phyloP scores from a whole-genome alignment of 2,797 vertebrate species.

The Sebastes oblongus region DNA sequence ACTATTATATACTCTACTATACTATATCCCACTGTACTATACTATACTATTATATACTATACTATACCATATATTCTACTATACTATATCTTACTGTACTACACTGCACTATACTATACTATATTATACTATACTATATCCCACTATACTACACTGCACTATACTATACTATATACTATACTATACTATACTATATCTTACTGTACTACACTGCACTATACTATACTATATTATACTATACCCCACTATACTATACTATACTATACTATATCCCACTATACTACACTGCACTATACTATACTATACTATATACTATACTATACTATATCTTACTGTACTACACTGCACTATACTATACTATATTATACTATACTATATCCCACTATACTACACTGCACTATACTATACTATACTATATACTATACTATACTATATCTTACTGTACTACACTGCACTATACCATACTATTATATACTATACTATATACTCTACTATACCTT shows the following conservation, averaged over 20 bases:
- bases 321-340: rapidly evolving
- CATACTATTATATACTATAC: neutral
- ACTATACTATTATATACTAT: neutral
- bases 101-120: neutral
- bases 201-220: neutral
- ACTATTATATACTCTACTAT: neutral
- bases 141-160: neutral
- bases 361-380: too few species aligned
- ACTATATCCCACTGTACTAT: neutral
- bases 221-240: neutral
- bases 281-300: neutral
- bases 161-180: too few species aligned
- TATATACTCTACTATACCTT: neutral
- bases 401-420: neutral
- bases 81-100: neutral
- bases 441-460: neutral
- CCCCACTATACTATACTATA: too few species aligned
- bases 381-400: too few species aligned
- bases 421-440: rapidly evolving
- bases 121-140: too few species aligned
- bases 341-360: neutral
- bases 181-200: too few species aligned
- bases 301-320: too few species aligned
- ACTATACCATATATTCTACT: neutral
- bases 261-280: too few species aligned